Evolutionary conservation across 2,113 vertebrate species (phyloP).

Genomic region (Oncorhynchus clarkii): DNA sequence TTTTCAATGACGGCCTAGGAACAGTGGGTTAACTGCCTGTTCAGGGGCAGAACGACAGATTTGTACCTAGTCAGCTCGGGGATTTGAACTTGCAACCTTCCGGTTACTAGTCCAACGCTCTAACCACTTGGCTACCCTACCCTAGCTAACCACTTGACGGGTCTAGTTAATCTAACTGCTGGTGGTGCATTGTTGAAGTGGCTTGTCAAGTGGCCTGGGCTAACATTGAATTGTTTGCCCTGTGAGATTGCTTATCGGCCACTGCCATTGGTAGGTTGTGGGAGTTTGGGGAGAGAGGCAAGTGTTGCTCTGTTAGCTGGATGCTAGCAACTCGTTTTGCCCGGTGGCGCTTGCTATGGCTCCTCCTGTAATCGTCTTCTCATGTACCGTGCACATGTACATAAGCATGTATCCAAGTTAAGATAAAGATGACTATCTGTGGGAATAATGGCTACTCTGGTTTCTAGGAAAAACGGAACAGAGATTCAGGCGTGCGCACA

Average conservation of each 20-base stretch:
- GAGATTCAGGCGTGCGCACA: neutral
- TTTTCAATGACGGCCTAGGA: no score
- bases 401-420: no score
- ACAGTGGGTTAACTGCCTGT: no score
- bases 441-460: neutral
- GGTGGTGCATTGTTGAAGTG: neutral
- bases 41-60: no score
- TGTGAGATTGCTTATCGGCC: slow-evolving; percentile 4
- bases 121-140: no score
- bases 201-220: neutral
- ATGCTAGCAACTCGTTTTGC: neutral
- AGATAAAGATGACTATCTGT: neutral
- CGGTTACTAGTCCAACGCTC: no score
- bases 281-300: neutral
- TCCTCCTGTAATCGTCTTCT: no score
- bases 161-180: slow-evolving; percentile 1
- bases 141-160: no score
- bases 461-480: neutral
- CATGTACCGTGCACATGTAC: no score
- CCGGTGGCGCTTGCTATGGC: neutral
- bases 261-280: neutral
- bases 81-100: no score
- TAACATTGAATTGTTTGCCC: slow-evolving; percentile 3
- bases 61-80: no score
- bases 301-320: neutral